Evolutionary conservation across 2,797 vertebrate genomes (phyloP).

Genomic region (Acrossocheilus wenchowensis): DNA sequence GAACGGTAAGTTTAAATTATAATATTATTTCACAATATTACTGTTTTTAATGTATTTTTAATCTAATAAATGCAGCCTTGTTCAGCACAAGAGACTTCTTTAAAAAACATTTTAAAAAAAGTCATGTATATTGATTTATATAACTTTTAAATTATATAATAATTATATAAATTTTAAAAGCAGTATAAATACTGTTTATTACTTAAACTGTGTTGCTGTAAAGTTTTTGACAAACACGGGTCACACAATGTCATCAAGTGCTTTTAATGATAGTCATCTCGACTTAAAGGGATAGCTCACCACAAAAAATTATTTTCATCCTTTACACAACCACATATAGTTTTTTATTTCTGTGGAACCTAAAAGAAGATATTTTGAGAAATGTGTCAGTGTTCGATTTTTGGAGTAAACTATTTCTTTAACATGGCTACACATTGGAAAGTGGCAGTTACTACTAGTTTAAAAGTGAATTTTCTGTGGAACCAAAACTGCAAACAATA

Average conservation of each 20-base stretch:
- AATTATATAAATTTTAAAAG: no score
- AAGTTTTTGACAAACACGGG: neutral
- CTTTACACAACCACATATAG: neutral
- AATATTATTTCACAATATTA: neutral
- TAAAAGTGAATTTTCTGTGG: neutral
- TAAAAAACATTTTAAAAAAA: neutral
- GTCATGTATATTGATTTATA: neutral
- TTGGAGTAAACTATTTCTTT: neutral
- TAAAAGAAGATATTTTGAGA: neutral
- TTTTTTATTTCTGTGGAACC: neutral
- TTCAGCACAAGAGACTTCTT: neutral
- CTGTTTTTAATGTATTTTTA: neutral
- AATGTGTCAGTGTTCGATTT: neutral
- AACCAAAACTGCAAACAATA: neutral
- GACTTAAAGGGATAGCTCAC: neutral
- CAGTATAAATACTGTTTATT: neutral
- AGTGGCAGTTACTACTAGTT: neutral
- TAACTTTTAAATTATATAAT: no score
- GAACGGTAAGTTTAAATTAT: neutral
- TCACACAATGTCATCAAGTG: neutral
- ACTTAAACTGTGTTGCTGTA: neutral
- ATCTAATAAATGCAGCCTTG: neutral
- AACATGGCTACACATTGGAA: neutral
- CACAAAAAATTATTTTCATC: rapidly evolving
- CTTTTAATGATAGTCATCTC: neutral